Evolutionary conservation across 2,888 invertebrate species (phyloP).

Genomic region (Heterodera filipjevi): DNA sequence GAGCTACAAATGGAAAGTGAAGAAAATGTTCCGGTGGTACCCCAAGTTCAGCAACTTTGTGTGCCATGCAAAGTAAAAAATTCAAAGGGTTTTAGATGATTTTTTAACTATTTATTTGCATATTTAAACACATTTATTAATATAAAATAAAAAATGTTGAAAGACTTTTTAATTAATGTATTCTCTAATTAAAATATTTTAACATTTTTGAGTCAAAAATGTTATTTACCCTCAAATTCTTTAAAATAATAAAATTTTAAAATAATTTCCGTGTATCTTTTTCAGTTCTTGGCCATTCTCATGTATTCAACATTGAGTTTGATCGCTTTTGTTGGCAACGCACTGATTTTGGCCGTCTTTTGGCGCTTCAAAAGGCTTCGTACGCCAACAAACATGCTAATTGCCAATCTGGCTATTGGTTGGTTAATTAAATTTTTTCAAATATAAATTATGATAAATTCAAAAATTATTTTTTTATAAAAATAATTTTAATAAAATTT

Average conservation of each 20-base stretch:
- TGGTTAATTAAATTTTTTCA: neutral
- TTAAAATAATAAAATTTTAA: neutral
- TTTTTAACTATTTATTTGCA: no score
- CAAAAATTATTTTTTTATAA: neutral
- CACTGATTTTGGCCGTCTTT: constrained; percentile 61
- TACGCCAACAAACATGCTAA: constrained; percentile 68
- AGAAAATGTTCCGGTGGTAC: neutral
- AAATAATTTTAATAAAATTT: constrained; percentile 41
- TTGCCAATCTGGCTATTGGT: constrained; percentile 66
- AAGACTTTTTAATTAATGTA: no score
- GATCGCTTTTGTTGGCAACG: constrained; percentile 59
- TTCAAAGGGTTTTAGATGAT: neutral
- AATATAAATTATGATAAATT: constrained; percentile 11
- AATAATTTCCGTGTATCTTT: neutral
- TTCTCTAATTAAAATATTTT: no score
- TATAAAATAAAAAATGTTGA: no score
- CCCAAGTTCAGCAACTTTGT: neutral
- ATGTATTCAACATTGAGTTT: constrained; percentile 58
- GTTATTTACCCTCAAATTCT: no score
- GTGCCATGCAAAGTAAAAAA: neutral
- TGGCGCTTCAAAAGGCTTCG: constrained; percentile 59
- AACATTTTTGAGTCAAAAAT: no score
- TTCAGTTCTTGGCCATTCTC: constrained; percentile 54
- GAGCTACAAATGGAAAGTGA: neutral
- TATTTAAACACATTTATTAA: no score